Conservation (phyloP, 2,113 vertebrate species). For the Oncorhynchus clarkii region DNA sequence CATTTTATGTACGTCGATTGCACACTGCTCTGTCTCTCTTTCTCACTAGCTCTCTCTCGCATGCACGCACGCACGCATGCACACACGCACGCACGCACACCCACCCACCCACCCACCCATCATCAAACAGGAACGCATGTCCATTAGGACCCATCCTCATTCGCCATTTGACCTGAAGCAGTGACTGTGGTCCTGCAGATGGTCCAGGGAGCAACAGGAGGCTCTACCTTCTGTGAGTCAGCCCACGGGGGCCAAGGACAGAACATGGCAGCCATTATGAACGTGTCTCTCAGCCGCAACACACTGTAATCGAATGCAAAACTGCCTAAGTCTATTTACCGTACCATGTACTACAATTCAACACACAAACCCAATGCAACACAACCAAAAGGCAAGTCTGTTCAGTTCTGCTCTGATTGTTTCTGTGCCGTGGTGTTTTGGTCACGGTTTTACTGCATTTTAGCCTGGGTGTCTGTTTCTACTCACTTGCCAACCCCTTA, state of each 20-base stretch:
- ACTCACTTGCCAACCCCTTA: background rate
- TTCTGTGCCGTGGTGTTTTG: background rate
- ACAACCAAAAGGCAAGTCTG: background rate
- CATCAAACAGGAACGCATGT: no score
- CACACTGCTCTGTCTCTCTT: no score
- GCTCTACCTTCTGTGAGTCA: slow-evolving; percentile 17
- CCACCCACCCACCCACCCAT: no score
- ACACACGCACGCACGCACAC: no score
- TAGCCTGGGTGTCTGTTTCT: background rate
- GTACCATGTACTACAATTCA: slow-evolving; percentile 3
- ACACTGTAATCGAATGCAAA: slow-evolving; percentile 36
- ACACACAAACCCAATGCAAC: background rate
- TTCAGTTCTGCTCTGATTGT: slow-evolving; percentile 5
- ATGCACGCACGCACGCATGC: no score
- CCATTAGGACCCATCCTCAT: slow-evolving; percentile 4
- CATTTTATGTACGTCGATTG: background rate
- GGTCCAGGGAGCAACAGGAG: slow-evolving; percentile 29
- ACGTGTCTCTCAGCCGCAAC: slow-evolving; percentile 3
- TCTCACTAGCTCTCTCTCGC: no score
- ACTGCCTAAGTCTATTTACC: slow-evolving; percentile 3
- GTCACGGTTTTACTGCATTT: background rate
- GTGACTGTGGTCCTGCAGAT: slow-evolving; percentile 43
- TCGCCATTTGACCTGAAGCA: background rate
- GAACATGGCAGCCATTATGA: background rate
- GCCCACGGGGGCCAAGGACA: slow-evolving; percentile 45